Evolutionary conservation across 2,888 invertebrate species (phyloP).

Genomic region (Hemaris fuciformis): DNA sequence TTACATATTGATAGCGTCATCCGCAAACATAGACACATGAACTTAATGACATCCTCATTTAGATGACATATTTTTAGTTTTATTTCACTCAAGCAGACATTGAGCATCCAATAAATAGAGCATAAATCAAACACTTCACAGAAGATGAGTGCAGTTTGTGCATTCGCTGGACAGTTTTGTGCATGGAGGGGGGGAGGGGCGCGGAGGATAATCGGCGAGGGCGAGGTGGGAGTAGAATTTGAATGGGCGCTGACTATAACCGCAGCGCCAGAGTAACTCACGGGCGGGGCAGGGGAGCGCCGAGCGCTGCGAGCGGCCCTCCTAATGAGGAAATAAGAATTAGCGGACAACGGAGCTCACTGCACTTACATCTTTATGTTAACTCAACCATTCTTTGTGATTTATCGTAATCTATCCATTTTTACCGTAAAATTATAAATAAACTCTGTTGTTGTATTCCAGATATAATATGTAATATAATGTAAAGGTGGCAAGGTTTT

Average conservation of each 20-base stretch:
- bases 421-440: too few species aligned
- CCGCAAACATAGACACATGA: not conserved
- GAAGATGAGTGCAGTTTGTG: slow-evolving; percentile 62
- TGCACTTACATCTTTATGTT: slow-evolving; percentile 70
- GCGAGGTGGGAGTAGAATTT: slow-evolving; percentile 38
- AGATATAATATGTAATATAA: too few species aligned
- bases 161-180: slow-evolving; percentile 54
- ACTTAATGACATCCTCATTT: slow-evolving; percentile 11
- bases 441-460: too few species aligned
- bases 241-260: too few species aligned
- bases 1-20: not conserved
- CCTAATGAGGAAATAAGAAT: slow-evolving; percentile 81
- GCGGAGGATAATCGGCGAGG: slow-evolving; percentile 35
- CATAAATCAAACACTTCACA: slow-evolving; percentile 74
- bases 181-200: slow-evolving; percentile 44
- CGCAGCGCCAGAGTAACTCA: slow-evolving; percentile 34
- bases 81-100: slow-evolving; percentile 43
- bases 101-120: slow-evolving; percentile 69
- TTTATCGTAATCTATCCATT: slow-evolving; percentile 25
- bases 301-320: slow-evolving; percentile 52
- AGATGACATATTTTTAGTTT: slow-evolving; percentile 49
- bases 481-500: too few species aligned
- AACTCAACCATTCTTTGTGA: slow-evolving; percentile 38
- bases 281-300: slow-evolving; percentile 52
- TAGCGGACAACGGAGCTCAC: slow-evolving; percentile 69